phyloP scores from a whole-genome alignment of 1,140 invertebrate genomes.

The Drosophila aff. region DNA sequence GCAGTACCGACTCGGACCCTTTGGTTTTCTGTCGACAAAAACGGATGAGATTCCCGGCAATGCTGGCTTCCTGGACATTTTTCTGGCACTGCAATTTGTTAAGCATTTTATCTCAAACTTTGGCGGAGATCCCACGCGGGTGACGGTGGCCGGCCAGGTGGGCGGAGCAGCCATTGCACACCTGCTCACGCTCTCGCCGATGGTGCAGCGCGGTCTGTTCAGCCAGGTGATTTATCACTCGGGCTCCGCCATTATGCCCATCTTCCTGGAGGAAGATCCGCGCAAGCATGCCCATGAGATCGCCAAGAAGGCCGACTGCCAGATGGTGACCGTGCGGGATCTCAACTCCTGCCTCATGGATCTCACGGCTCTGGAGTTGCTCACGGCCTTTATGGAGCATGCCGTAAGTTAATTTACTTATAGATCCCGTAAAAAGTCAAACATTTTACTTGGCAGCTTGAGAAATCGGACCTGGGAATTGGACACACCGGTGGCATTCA shows the following conservation, averaged over 20 bases:
- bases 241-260: slow-evolving; percentile 81
- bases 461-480: slow-evolving; percentile 79
- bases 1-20: slow-evolving; percentile 91
- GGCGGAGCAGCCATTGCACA: slow-evolving; percentile 86
- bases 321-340: slow-evolving; percentile 75
- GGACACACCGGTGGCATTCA: slow-evolving; percentile 82
- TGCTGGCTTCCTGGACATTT: slow-evolving; percentile 88
- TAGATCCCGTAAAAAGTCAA: accelerated
- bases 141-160: slow-evolving; percentile 88
- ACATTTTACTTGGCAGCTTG: slow-evolving; percentile 45
- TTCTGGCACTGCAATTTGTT: slow-evolving; percentile 88
- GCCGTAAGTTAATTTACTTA: slow-evolving; percentile 47
- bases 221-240: slow-evolving; percentile 82
- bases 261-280: slow-evolving; percentile 79
- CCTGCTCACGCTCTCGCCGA: slow-evolving; percentile 85
- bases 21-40: slow-evolving; percentile 87
- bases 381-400: slow-evolving; percentile 80
- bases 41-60: slow-evolving; percentile 88
- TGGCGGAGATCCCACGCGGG: slow-evolving; percentile 88
- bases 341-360: slow-evolving; percentile 79
- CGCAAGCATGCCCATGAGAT: slow-evolving; percentile 78
- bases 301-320: slow-evolving; percentile 69
- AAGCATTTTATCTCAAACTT: slow-evolving; percentile 88
- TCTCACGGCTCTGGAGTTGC: slow-evolving; percentile 66
- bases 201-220: slow-evolving; percentile 77